Evolutionary conservation across 1,140 invertebrate genomes (phyloP).

Genomic region (Ditylenchus dipsaci): DNA sequence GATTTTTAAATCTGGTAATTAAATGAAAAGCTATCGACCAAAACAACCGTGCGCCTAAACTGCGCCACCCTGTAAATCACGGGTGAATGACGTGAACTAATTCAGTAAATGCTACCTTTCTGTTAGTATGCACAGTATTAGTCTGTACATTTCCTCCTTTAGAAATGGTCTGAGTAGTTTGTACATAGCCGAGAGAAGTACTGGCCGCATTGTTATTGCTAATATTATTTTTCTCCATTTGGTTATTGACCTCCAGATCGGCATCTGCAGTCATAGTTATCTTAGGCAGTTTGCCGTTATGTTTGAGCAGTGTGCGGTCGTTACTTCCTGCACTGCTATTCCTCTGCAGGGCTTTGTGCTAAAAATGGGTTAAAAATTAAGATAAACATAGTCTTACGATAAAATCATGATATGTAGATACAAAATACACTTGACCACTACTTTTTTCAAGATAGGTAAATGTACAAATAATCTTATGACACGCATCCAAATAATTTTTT

Average conservation of each 20-base stretch:
- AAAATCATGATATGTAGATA: too few relatives aligned
- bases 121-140: background rate
- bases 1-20: too few relatives aligned
- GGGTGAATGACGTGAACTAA: too few relatives aligned
- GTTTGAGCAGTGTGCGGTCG: constrained; percentile 24
- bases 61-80: too few relatives aligned
- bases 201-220: background rate
- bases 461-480: too few relatives aligned
- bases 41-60: too few relatives aligned
- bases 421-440: too few relatives aligned
- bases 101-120: background rate
- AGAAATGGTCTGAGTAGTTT: background rate
- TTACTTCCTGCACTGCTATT: background rate
- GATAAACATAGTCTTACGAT: too few relatives aligned
- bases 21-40: too few relatives aligned
- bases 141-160: background rate
- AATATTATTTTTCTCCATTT: background rate
- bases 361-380: background rate
- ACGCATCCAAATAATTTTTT: too few relatives aligned
- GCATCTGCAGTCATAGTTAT: constrained; percentile 21
- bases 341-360: background rate
- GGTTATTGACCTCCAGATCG: constrained; percentile 3
- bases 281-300: constrained; percentile 22
- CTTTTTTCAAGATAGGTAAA: too few relatives aligned
- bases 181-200: background rate